These are phyloP conservation scores for Potorous gilbertii DNA, from an alignment of 2,797 vertebrate species.

Conservation along the genomic window DNA sequence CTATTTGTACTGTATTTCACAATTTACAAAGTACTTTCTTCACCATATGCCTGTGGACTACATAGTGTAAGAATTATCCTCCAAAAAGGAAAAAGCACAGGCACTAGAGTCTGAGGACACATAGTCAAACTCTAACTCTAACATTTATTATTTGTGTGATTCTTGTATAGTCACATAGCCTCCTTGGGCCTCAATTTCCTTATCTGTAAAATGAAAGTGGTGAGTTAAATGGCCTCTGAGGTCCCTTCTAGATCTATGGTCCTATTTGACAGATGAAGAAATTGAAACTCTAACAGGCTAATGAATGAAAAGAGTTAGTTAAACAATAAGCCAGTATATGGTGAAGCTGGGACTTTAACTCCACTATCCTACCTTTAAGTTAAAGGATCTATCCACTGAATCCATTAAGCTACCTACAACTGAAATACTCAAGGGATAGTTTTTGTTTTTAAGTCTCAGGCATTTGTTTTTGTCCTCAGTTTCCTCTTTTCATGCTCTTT, in stretches of 20 bases:
- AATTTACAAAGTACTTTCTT: not conserved
- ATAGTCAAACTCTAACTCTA: not conserved
- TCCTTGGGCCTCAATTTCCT: not conserved
- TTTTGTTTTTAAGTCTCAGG: not conserved
- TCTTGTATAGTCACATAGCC: not conserved
- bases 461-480: not conserved
- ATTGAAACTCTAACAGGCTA: not conserved
- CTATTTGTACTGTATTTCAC: not conserved
- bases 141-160: not conserved
- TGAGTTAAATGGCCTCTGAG: not conserved
- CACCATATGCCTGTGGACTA: not conserved
- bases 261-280: not conserved
- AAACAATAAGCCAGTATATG: not conserved
- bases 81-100: not conserved
- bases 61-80: not conserved
- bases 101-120: not conserved
- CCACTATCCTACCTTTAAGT: not conserved
- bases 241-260: not conserved
- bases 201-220: not conserved
- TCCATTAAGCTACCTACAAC: not conserved
- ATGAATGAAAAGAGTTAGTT: not conserved
- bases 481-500: not conserved
- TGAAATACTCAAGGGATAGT: not conserved
- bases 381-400: not conserved
- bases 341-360: not conserved